Conservation (phyloP, 2,113 vertebrate genomes). For the Brachirus orientalis region DNA sequence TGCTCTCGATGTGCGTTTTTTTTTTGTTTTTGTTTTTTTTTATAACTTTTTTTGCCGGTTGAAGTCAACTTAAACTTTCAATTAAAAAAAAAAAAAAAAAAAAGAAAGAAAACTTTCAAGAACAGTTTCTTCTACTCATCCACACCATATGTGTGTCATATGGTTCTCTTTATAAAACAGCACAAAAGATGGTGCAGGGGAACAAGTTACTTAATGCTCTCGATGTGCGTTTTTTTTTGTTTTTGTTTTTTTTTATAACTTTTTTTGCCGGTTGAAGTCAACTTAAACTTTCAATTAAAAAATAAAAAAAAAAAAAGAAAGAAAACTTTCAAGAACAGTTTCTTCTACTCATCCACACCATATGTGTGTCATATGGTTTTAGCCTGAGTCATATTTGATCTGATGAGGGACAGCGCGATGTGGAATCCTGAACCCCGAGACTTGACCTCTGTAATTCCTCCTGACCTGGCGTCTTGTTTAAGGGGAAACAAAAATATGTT, state of each 20-base stretch:
- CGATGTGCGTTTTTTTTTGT: too few relatives aligned
- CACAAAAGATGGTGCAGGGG: neutral
- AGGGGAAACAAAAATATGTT: slow-evolving; percentile 20
- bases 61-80: neutral
- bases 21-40: too few relatives aligned
- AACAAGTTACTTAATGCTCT: neutral
- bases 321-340: neutral
- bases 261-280: neutral
- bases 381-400: slow-evolving; percentile 9
- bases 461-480: neutral
- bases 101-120: too few relatives aligned
- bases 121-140: neutral
- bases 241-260: too few relatives aligned
- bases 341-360: neutral
- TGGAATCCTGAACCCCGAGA: slow-evolving; percentile 4
- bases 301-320: too few relatives aligned
- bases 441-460: slow-evolving; percentile 6
- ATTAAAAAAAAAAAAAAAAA: too few relatives aligned
- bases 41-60: too few relatives aligned
- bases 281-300: neutral
- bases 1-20: too few relatives aligned
- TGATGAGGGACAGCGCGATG: neutral
- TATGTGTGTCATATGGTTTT: slow-evolving; percentile 11
- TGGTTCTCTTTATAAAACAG: slow-evolving; percentile 14
- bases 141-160: neutral